Base-by-base conservation (phyloP, 2,797 vertebrate genomes). In the Onychomys torridus region DNA sequence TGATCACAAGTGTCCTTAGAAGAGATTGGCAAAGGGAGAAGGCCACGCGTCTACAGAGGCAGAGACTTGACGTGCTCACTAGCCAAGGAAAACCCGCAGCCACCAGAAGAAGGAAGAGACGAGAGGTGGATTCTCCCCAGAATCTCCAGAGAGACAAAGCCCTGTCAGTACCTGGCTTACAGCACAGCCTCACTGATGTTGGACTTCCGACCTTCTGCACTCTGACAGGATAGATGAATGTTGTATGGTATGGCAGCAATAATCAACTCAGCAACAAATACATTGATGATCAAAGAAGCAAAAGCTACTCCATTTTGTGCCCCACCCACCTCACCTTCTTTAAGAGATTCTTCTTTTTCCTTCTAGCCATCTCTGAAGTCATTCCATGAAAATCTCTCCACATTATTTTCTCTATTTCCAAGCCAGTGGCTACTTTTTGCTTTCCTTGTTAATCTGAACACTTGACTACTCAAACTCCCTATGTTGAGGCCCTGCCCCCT, bases 141-240 rank as follows among this genome's bases (percentile, higher is more conserved):
- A 63, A 17, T 25, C 55, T 93, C 73, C 5, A 14, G 46, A 78
- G 34, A 8, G 37, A 59, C 0, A 1, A 0, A 1, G 8, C 17
- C 71, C 59, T 87, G 21, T 23, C 9, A 57, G 13, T 34, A 61
- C 16, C 52, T 71, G 81, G 52, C 76, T 61, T 82, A 76, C 46
- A 46, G n/a, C 57, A 19, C 43, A 11, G 2, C 63, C 5, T 84
- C 67, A 73, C 25, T 59, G 88, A 69, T 32, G n/a, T 37, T 9
- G 46, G 13, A 95, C 25, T 40, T 67, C 23, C 0, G 2, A 52
- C 29, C 71, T 89, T 65, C n/a, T 8, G 40, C 79, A 57, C 17
- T 8, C 1, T 63, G n/a, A 49, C 37, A 77, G 37, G 52, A 71
- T 76, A 71, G 46, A 65, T 69, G 2, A 6, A 2, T 43, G 10